phyloP scores from a whole-genome alignment of 2,888 invertebrate species.

The Hipparchia semele region DNA sequence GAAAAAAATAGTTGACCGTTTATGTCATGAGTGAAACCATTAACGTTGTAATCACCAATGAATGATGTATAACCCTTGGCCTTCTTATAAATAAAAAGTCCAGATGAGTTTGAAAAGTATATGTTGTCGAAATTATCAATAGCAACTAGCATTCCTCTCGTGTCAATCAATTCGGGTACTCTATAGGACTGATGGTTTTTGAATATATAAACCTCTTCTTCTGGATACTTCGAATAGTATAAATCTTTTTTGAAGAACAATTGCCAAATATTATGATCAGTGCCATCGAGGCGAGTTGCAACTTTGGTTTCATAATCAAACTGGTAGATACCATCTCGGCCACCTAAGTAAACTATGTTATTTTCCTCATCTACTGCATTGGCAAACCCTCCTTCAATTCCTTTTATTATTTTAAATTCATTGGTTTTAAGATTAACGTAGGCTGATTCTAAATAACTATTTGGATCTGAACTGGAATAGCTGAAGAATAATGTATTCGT shows the following conservation, averaged over 20 bases:
- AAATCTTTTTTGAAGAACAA: conserved; percentile 62
- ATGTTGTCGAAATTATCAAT: conserved; percentile 44
- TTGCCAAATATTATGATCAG: conserved; percentile 63
- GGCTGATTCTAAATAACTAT: conserved; percentile 51
- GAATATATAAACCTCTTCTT: conserved; percentile 41
- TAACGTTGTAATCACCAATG: conserved; percentile 45
- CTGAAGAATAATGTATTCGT: conserved; percentile 67
- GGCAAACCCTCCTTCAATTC: conserved; percentile 60
- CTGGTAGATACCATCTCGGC: conserved; percentile 59
- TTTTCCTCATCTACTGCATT: conserved; percentile 55
- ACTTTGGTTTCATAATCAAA: conserved; percentile 54
- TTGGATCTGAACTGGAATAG: conserved; percentile 43
- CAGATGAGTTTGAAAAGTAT: conserved; percentile 46
- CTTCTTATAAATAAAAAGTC: conserved; percentile 27
- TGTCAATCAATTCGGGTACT: conserved; percentile 42
- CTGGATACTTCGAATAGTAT: conserved; percentile 59
- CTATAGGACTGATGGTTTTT: conserved; percentile 37
- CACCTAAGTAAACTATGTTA: conserved; percentile 62
- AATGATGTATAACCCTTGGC: conserved; percentile 29
- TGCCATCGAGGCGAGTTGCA: conserved; percentile 48
- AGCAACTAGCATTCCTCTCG: conserved; percentile 44
- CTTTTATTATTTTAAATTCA: conserved; percentile 51
- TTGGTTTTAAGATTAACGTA: conserved; percentile 60
- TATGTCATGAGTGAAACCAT: conserved; percentile 45
- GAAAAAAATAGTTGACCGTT: conserved; percentile 50